Conservation (phyloP, 2,113 vertebrate species). For the Seriola aureovittata region DNA sequence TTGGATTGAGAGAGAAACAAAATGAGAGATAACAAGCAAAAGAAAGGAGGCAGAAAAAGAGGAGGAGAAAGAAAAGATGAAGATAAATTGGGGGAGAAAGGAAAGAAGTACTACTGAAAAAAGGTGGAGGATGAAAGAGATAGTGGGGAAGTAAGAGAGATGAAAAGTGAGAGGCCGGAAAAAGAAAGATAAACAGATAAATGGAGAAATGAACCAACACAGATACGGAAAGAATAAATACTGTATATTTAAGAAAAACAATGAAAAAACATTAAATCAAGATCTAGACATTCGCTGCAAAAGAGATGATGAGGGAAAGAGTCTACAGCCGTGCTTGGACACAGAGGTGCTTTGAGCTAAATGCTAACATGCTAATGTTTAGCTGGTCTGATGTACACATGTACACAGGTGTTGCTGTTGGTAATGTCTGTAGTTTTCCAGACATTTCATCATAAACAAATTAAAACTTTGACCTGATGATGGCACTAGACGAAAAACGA, state of each 20-base stretch:
- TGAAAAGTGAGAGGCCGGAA: neutral
- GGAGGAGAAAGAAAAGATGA: neutral
- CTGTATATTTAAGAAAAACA: neutral
- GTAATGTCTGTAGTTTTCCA: no score
- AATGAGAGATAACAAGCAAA: constrained; percentile 44
- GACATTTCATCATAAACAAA: no score
- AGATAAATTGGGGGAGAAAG: constrained; percentile 4
- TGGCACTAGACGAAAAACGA: no score
- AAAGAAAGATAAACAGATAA: neutral
- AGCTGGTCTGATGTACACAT: no score
- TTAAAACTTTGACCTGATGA: no score
- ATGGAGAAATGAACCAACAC: neutral
- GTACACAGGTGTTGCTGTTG: no score
- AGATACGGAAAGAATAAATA: neutral
- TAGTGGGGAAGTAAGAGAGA: neutral
- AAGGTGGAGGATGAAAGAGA: neutral
- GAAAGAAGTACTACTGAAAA: neutral
- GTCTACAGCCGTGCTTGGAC: no score
- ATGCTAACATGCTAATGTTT: no score
- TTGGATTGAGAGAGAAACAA: constrained; percentile 55
- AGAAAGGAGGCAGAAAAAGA: constrained; percentile 15
- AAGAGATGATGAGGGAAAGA: no score
- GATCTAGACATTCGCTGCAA: neutral
- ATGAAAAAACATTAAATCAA: neutral
- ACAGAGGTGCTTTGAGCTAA: no score